phyloP scores from a whole-genome alignment of 2,888 invertebrate species.

The Scrobipalpa costella region DNA sequence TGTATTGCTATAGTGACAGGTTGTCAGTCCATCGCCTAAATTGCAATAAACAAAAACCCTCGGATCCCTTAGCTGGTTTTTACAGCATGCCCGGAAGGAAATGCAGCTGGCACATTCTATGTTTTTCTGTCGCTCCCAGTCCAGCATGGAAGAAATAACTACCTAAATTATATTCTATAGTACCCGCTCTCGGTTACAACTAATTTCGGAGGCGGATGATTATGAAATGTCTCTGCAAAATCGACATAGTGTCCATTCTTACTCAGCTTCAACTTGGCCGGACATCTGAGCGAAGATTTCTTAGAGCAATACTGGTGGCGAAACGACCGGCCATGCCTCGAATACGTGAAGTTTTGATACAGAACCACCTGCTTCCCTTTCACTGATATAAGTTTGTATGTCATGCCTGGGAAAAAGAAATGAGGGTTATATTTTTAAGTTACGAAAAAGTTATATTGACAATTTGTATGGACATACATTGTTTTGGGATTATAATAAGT shows the following conservation, averaged over 20 bases:
- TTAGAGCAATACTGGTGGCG: constrained; percentile 12
- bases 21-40: too few relatives aligned
- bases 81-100: too few relatives aligned
- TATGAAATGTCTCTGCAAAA: neutral
- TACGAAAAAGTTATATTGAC: too few relatives aligned
- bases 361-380: constrained; percentile 29
- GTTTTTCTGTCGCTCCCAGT: too few relatives aligned
- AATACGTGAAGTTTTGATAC: constrained; percentile 42
- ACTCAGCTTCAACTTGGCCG: neutral
- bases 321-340: constrained; percentile 35
- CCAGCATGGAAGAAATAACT: too few relatives aligned
- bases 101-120: too few relatives aligned
- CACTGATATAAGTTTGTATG: constrained; percentile 4
- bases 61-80: too few relatives aligned
- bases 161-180: neutral
- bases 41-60: too few relatives aligned
- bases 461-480: too few relatives aligned
- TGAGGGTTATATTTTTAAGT: too few relatives aligned
- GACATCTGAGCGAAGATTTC: neutral
- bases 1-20: too few relatives aligned
- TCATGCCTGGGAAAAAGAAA: neutral
- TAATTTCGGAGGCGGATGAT: constrained; percentile 16
- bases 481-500: too few relatives aligned
- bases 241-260: neutral
- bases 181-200: neutral